Base-by-base conservation (phyloP, 2,113 vertebrate genomes). In the Daboia siamensis region DNA sequence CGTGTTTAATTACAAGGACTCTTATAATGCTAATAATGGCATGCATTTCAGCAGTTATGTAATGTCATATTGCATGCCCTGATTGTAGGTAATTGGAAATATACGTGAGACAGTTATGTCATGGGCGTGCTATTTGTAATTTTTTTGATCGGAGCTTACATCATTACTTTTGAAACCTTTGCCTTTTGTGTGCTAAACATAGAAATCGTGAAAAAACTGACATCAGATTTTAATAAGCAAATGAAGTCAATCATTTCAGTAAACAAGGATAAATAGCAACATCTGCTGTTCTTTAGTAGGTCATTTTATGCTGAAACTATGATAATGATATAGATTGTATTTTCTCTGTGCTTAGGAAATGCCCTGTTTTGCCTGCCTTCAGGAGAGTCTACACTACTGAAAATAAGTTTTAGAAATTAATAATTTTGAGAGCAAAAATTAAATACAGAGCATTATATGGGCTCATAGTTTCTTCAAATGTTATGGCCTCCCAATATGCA, bases 11-110 rank as follows among this genome's bases (percentile, higher is more conserved):
- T 89, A 64, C 13, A 88, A 54, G 29, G 91, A 51, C 44, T 56
- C 90, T 51, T 46, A 91, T 20, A 86, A 46, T 1, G 8, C 87
- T 95, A 94, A 93, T 94, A 94, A 86, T 44, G 84, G n/a, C 23
- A 26, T 3, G 26, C 57, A 44, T 48, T 93, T 94, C 15, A 74
- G 94, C 88, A 95, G 94, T 93, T 92, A 52, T 51, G 10, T 88
- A 15, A 92, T 93, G 74, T 54, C 33, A 21, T 85, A 94, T 85
- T 59, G 21, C 0, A 0, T 24, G 3, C 12, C 44, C 59, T 89
- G 44, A 93, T 96, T 90, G 33, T 88, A 89, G 52, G 20, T 24
- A 90, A 20, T 86, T 93, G 54, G 0, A 0, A 69, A 15, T 93
- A 23, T 44, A 1, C 39, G 2, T 94, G 59, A 74, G 33, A 94